A percentile compares a stretch with the other conserved stretches of the same genome.
Conservation (phyloP, 2,797 vertebrate genomes). For the Nyctalus aviator region DNA sequence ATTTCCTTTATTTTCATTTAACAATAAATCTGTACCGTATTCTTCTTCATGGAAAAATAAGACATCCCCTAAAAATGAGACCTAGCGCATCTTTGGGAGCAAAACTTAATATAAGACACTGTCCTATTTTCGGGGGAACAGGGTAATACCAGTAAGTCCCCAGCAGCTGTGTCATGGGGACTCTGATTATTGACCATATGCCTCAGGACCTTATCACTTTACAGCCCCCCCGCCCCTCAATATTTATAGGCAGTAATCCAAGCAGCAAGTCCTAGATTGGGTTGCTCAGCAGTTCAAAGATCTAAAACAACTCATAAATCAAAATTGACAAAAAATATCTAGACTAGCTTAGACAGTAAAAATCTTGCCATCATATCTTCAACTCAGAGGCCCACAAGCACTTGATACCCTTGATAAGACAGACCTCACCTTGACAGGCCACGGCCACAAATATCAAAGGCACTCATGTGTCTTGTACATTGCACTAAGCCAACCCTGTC, state of each 20-base stretch:
- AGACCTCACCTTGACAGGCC: background rate
- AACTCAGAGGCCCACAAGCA: constrained; percentile 29
- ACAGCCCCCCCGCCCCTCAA: constrained; percentile 4
- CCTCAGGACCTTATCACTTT: constrained; percentile 60
- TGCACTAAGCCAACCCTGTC: background rate
- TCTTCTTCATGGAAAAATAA: too few relatives aligned
- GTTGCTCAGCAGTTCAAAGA: constrained; percentile 44
- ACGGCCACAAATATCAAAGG: background rate
- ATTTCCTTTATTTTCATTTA: too few relatives aligned
- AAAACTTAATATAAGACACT: too few relatives aligned
- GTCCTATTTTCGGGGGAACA: too few relatives aligned
- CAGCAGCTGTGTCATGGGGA: constrained; percentile 9
- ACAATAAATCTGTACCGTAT: too few relatives aligned
- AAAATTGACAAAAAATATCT: constrained; percentile 70
- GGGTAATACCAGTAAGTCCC: constrained; percentile 7
- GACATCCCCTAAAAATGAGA: too few relatives aligned
- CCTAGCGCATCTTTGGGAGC: too few relatives aligned
- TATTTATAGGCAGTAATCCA: constrained; percentile 53
- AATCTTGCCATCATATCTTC: constrained; percentile 47
- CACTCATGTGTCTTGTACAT: background rate
- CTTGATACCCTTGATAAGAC: constrained; percentile 15
- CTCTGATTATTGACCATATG: constrained; percentile 44
- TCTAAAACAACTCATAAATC: constrained; percentile 67
- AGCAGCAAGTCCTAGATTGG: constrained; percentile 16
- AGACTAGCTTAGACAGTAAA: constrained; percentile 42